These are phyloP conservation scores for Melanotaenia maccullochi DNA, from an alignment of 2,797 vertebrate species.

Conservation along the genomic window DNA sequence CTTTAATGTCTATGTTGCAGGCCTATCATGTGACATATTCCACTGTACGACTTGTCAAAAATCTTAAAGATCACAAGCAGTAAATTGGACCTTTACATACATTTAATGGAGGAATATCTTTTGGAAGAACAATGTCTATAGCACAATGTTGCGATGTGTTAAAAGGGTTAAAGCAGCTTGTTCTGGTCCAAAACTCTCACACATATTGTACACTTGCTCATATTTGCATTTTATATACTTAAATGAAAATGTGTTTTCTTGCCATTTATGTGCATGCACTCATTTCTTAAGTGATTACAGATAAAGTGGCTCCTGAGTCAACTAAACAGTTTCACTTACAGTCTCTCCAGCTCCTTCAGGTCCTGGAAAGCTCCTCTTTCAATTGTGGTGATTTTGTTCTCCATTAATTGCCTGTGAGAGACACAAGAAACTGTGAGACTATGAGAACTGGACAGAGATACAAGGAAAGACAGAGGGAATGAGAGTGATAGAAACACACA, in stretches of 20 bases:
- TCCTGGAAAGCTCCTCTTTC: constrained; percentile 98
- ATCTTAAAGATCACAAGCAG: not conserved
- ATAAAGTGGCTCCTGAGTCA: not conserved
- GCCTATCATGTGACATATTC: not conserved
- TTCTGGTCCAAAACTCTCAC: not conserved
- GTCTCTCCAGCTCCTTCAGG: constrained; percentile 94
- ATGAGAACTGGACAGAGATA: constrained; percentile 18
- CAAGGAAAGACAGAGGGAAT: constrained; percentile 10
- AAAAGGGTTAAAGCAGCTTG: not conserved
- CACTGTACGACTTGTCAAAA: not conserved
- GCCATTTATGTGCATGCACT: not conserved
- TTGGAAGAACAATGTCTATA: not conserved
- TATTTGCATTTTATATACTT: not conserved
- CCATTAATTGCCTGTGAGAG: constrained; percentile 92
- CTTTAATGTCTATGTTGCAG: not conserved
- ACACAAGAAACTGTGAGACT: constrained; percentile 50
- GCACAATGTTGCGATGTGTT: not conserved
- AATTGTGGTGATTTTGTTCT: constrained; percentile 95
- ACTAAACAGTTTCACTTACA: constrained; percentile 86
- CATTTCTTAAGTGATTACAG: not conserved
- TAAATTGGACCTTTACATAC: not conserved
- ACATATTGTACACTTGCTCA: not conserved
- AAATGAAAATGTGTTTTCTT: not conserved
- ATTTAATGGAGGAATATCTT: not conserved
- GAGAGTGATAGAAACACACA: constrained; percentile 27